Evolutionary conservation across 1,140 invertebrate genomes (phyloP).

Genomic region (Pseudomyrmex gracilis): DNA sequence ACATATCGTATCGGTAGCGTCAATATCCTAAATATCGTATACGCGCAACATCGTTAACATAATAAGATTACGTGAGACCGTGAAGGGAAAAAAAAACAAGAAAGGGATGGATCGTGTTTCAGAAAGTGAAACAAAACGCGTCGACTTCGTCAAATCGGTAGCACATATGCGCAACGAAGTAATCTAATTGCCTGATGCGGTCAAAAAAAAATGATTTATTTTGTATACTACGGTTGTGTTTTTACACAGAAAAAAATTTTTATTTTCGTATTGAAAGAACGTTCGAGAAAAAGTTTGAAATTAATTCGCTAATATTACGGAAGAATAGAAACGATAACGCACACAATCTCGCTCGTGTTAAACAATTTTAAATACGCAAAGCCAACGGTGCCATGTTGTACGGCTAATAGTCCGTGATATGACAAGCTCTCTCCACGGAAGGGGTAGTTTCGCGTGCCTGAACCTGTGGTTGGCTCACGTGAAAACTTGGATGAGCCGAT

Average conservation of each 20-base stretch:
- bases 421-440: conserved; percentile 33
- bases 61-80: conserved; percentile 76
- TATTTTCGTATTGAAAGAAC: not conserved
- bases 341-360: too few species aligned
- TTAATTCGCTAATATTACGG: too few species aligned
- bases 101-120: conserved; percentile 56
- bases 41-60: conserved; percentile 77
- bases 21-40: conserved; percentile 70
- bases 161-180: not conserved
- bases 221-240: too few species aligned
- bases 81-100: conserved; percentile 53
- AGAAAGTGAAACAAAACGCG: conserved; percentile 62
- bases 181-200: not conserved
- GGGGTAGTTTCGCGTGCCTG: conserved; percentile 33
- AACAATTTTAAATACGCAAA: too few species aligned
- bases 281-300: not conserved
- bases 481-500: conserved; percentile 46
- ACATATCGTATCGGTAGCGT: conserved; percentile 63
- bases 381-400: conserved; percentile 28
- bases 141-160: conserved; percentile 77
- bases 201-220: too few species aligned
- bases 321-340: too few species aligned
- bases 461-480: conserved; percentile 53
- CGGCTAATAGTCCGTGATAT: conserved; percentile 25
- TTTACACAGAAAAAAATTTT: not conserved